phyloP scores from a whole-genome alignment of 2,113 vertebrate species.

The Silurus asotus region DNA sequence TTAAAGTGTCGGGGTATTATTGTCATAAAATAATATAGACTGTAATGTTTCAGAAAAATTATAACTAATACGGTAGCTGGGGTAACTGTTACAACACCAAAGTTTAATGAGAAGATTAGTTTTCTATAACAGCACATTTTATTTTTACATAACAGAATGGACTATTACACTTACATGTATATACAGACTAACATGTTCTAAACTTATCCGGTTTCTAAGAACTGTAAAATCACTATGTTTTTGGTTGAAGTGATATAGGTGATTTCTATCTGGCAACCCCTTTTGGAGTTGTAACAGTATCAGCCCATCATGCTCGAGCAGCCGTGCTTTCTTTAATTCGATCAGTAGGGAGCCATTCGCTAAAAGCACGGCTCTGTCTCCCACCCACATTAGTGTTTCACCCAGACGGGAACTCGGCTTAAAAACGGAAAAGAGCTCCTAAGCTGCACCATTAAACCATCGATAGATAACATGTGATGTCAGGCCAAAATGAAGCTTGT shows the following conservation, averaged over 20 bases:
- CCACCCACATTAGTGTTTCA: neutral
- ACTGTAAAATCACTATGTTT: neutral
- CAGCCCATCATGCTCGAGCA: neutral
- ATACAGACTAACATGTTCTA: neutral
- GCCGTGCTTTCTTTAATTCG: neutral
- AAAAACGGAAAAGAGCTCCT: neutral
- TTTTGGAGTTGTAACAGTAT: neutral
- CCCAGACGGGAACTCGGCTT: neutral
- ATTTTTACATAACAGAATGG: neutral
- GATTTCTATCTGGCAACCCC: neutral
- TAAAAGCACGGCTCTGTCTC: neutral
- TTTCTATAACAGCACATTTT: neutral
- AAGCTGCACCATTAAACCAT: neutral
- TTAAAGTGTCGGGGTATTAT: neutral
- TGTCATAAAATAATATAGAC: neutral
- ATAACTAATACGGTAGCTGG: neutral
- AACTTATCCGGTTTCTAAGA: neutral
- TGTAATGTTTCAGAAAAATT: neutral
- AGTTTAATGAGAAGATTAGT: neutral
- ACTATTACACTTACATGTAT: too few species aligned
- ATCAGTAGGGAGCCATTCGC: slow-evolving; percentile 11
- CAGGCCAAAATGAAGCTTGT: neutral
- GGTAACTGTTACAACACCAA: neutral
- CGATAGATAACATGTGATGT: neutral
- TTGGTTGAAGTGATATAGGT: neutral